A percentile compares a stretch with the other conserved stretches of the same genome.
These are phyloP conservation scores for Synergus itoensis DNA, from an alignment of 2,888 invertebrate genomes.

Conservation along the genomic window DNA sequence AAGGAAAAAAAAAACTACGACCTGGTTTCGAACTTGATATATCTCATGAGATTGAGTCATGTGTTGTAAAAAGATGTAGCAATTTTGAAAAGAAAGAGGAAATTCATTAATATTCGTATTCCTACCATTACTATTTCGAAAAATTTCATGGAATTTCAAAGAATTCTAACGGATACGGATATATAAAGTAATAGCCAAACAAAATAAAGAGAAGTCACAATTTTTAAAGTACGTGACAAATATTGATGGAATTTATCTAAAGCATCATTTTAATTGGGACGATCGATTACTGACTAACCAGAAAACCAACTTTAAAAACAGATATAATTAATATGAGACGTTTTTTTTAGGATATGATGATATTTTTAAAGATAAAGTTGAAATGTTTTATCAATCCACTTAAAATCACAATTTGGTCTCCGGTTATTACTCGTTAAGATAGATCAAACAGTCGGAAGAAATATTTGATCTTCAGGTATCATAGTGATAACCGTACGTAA, in stretches of 20 bases:
- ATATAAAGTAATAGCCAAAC: too few relatives aligned
- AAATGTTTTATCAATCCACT: neutral
- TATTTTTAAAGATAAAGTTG: neutral
- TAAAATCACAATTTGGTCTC: neutral
- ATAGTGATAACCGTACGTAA: slow-evolving; percentile 2
- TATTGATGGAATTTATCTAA: too few relatives aligned
- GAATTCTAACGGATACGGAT: neutral
- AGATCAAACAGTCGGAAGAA: neutral
- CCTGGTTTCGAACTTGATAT: slow-evolving; percentile 1
- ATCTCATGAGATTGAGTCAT: neutral
- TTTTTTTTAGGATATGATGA: neutral
- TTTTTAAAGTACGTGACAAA: too few relatives aligned
- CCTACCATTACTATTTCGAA: neutral
- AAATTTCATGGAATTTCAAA: neutral
- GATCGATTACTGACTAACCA: too few relatives aligned
- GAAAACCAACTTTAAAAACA: too few relatives aligned
- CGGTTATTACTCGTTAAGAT: neutral
- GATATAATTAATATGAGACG: neutral
- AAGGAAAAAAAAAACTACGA: neutral
- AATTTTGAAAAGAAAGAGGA: neutral
- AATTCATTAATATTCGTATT: too few relatives aligned
- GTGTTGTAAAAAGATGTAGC: neutral
- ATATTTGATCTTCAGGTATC: slow-evolving; percentile 22
- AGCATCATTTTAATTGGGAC: too few relatives aligned
- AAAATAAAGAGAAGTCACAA: too few relatives aligned